These are phyloP conservation scores for Prorops nasuta DNA, from an alignment of 1,140 invertebrate genomes.

Conservation along the genomic window DNA sequence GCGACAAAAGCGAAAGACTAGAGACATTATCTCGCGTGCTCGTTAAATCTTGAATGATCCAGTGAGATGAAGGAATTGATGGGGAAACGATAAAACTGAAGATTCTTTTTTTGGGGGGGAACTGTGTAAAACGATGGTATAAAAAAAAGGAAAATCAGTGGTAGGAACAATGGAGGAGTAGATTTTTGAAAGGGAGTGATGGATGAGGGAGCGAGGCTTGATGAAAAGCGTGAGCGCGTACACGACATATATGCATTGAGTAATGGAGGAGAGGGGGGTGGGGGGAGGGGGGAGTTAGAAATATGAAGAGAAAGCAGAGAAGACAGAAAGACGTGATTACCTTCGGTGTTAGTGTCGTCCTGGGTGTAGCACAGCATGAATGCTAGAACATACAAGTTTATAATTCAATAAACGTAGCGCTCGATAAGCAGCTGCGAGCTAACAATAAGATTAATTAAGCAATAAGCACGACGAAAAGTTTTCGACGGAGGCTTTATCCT, in stretches of 20 bases:
- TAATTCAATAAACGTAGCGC: constrained; percentile 34
- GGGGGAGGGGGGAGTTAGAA: not conserved
- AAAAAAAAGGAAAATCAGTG: not conserved
- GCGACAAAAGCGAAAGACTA: no score
- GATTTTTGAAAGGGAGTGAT: not conserved
- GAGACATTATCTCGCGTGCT: no score
- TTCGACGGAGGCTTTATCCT: constrained; percentile 33
- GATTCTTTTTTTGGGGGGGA: no score
- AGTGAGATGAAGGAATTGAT: not conserved
- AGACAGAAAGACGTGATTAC: constrained; percentile 57
- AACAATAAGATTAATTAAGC: constrained; percentile 45
- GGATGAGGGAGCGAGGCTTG: not conserved
- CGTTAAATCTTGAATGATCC: no score
- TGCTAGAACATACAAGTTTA: constrained; percentile 70
- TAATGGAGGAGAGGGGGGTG: not conserved
- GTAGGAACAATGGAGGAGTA: no score
- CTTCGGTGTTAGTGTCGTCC: constrained; percentile 84
- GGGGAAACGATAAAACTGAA: not conserved
- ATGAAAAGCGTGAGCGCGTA: constrained; percentile 1
- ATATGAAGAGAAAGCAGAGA: constrained; percentile 4
- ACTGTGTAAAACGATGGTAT: no score
- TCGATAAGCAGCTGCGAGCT: constrained; percentile 42
- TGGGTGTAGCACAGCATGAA: constrained; percentile 91
- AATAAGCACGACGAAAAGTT: constrained; percentile 24
- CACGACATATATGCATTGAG: not conserved